These are phyloP conservation scores for Baccha elongata DNA, from an alignment of 2,888 invertebrate genomes.

Conservation along the genomic window DNA sequence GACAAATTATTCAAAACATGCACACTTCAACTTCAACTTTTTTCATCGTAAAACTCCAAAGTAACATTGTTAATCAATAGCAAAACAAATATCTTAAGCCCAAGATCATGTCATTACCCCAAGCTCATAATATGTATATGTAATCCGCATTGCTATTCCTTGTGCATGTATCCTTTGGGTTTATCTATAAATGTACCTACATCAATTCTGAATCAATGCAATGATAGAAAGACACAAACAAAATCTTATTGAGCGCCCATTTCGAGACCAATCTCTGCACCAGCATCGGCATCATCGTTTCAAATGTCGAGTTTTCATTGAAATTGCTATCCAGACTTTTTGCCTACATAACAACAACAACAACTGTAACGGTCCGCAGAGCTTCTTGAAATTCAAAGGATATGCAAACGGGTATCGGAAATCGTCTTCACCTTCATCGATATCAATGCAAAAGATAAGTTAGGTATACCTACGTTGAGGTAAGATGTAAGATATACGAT, in stretches of 20 bases:
- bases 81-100: conserved; percentile 21
- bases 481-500: no score
- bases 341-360: not conserved
- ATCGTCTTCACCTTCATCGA: conserved; percentile 21
- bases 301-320: not conserved
- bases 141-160: conserved; percentile 23
- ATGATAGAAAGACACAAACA: not conserved
- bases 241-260: not conserved
- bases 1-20: no score
- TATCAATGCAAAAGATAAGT: not conserved
- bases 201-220: not conserved
- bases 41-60: not conserved
- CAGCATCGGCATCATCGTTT: not conserved
- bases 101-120: conserved; percentile 24
- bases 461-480: no score
- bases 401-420: conserved; percentile 46
- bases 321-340: not conserved
- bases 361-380: not conserved
- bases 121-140: not conserved
- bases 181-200: not conserved
- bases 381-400: conserved; percentile 31
- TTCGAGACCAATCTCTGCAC: not conserved
- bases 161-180: not conserved
- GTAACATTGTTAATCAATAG: conserved; percentile 36
- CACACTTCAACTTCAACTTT: no score